Evolutionary conservation across 2,113 vertebrate genomes (phyloP).

Genomic region (Scytalopus superciliaris): DNA sequence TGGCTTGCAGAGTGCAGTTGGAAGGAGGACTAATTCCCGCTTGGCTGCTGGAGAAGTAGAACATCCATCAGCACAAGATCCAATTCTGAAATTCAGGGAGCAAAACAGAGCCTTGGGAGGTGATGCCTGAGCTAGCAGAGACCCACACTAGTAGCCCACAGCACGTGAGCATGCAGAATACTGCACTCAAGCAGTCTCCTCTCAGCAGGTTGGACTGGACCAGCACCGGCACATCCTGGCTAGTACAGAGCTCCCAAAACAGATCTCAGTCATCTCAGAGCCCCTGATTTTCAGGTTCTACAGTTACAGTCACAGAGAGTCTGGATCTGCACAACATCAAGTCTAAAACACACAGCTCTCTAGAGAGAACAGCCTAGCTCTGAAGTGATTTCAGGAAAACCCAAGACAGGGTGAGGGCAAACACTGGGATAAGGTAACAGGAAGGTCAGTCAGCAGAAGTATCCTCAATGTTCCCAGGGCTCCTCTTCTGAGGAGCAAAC

Average conservation of each 20-base stretch:
- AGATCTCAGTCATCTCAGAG: background rate
- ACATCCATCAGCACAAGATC: slow-evolving; percentile 41
- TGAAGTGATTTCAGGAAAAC: background rate
- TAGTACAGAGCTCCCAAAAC: background rate
- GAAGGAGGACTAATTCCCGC: slow-evolving; percentile 32
- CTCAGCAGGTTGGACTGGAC: background rate
- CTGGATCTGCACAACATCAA: background rate
- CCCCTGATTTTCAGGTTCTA: background rate
- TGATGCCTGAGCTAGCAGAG: background rate
- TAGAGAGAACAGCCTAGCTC: background rate
- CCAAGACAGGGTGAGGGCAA: background rate
- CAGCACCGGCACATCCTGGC: background rate
- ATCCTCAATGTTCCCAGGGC: background rate
- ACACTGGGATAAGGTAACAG: background rate
- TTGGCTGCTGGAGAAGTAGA: slow-evolving; percentile 40
- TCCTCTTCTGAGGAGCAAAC: background rate
- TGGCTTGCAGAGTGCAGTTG: slow-evolving; percentile 29
- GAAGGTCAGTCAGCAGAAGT: background rate
- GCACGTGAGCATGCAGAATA: background rate
- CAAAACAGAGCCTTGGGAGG: slow-evolving; percentile 22
- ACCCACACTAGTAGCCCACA: background rate
- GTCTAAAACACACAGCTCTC: background rate
- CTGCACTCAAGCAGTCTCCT: background rate
- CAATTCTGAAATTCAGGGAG: slow-evolving; percentile 33
- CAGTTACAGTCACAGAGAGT: background rate